phyloP scores from a whole-genome alignment of 2,888 invertebrate genomes.

The Agrochola lychnidis region DNA sequence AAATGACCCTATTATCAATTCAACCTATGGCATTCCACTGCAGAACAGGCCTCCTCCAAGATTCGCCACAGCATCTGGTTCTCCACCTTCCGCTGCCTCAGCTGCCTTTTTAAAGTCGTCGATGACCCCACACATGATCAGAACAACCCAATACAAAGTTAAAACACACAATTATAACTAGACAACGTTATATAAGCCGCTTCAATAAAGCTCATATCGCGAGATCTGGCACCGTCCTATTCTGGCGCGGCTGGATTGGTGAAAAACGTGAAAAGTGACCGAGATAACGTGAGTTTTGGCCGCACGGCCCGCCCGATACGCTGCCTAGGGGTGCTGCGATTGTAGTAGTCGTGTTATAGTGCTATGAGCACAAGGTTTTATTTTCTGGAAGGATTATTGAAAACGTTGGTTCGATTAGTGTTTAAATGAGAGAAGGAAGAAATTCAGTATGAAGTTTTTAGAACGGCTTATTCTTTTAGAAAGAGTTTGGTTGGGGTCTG shows the following conservation, averaged over 20 bases:
- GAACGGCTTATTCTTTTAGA: background rate
- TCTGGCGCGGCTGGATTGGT: conserved; percentile 74
- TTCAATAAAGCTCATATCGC: conserved; percentile 76
- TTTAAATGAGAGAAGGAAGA: background rate
- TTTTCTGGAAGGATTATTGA: conserved; percentile 45
- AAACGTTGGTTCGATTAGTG: conserved; percentile 26
- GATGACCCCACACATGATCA: background rate
- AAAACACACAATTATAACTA: conserved; percentile 62
- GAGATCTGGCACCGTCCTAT: conserved; percentile 75
- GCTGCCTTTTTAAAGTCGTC: background rate
- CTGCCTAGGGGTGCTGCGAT: conserved; percentile 70
- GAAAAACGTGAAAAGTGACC: conserved; percentile 89
- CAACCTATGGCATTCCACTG: background rate
- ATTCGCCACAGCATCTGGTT: background rate
- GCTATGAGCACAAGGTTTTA: conserved; percentile 29
- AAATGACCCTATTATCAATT: background rate
- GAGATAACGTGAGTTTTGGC: conserved; percentile 84
- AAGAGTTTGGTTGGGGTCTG: too few species aligned
- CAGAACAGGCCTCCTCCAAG: too few species aligned
- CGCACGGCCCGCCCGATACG: conserved; percentile 76
- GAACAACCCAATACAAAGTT: conserved; percentile 18
- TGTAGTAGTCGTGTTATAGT: conserved; percentile 59
- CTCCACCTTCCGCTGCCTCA: background rate
- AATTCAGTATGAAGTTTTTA: background rate
- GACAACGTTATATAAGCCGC: conserved; percentile 67